These are phyloP conservation scores for Microtus montanus DNA, from an alignment of 2,113 vertebrate genomes.

Conservation along the genomic window DNA sequence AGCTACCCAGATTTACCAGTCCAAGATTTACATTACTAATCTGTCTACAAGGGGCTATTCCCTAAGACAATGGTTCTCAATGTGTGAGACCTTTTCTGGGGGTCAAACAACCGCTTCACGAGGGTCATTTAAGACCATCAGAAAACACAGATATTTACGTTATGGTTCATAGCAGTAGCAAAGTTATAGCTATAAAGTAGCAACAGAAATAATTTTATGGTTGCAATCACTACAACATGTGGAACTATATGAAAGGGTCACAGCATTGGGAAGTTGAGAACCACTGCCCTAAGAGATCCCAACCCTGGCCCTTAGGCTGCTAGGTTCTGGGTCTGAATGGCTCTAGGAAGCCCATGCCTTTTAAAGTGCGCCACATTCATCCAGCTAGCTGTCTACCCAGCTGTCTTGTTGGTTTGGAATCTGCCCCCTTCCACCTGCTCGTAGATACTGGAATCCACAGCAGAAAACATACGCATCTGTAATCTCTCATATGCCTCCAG, in stretches of 20 bases:
- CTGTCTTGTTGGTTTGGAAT: not conserved
- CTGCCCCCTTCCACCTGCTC: not conserved
- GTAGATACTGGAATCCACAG: not conserved
- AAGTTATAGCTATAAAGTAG: not conserved
- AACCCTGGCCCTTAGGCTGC: not conserved
- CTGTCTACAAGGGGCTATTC: not conserved
- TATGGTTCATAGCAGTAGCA: not conserved
- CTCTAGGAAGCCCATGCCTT: not conserved
- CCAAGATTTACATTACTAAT: not conserved
- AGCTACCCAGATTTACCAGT: not conserved
- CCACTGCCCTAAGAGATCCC: not conserved
- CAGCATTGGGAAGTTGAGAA: not conserved
- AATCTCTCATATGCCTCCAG: not conserved
- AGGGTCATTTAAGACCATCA: not conserved
- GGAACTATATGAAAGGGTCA: not conserved
- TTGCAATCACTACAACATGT: not conserved
- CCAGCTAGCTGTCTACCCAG: not conserved
- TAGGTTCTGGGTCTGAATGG: fast-evolving
- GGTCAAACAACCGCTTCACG: not conserved
- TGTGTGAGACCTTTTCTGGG: too few relatives aligned
- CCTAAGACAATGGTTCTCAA: not conserved
- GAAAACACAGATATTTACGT: not conserved
- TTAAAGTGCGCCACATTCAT: not conserved
- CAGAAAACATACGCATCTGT: too few relatives aligned
- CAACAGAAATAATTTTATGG: not conserved